Evolutionary conservation across 30 jellyfish, hydroid and myxozoan genomes (phyloP).

Genomic region (Nemopilema nomurai): DNA sequence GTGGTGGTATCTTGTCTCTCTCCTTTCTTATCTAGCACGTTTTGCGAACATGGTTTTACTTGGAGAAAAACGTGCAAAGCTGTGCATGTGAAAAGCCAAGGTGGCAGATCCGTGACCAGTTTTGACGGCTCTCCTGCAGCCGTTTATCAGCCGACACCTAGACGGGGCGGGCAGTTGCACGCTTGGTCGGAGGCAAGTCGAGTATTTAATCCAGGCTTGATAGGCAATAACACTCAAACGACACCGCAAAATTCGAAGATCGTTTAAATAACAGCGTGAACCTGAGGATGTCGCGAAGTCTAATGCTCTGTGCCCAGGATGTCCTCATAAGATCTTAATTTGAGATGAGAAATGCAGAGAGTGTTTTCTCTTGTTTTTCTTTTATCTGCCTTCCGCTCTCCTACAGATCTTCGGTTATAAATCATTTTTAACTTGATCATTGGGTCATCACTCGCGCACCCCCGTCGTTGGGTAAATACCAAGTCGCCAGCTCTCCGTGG

Average conservation of each 20-base stretch:
- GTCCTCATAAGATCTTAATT: slow-evolving; percentile 6
- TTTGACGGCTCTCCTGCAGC: neutral
- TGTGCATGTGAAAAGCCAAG: too few relatives aligned
- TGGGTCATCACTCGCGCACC: neutral
- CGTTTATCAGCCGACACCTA: neutral
- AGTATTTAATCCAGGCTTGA: slow-evolving; percentile 18
- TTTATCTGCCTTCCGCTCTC: neutral
- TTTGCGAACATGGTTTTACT: too few relatives aligned
- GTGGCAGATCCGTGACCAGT: neutral
- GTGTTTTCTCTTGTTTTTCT: neutral
- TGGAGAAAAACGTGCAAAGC: neutral
- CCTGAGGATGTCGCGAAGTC: slow-evolving; percentile 19
- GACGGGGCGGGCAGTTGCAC: slow-evolving; percentile 12
- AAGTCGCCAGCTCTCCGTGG: slow-evolving; percentile 23
- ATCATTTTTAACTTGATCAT: neutral
- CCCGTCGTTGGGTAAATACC: slow-evolving; percentile 1
- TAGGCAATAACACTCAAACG: slow-evolving; percentile 35
- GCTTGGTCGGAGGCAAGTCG: slow-evolving; percentile 28
- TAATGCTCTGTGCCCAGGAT: slow-evolving; percentile 11
- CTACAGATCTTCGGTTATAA: slow-evolving; percentile 5
- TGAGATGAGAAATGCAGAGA: neutral
- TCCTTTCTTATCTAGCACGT: too few relatives aligned
- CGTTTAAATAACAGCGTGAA: slow-evolving; percentile 48
- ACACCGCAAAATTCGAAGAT: slow-evolving; percentile 53
- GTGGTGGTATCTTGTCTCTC: too few relatives aligned